Evolutionary conservation across 2,888 invertebrate species (phyloP).

Genomic region (Pantelozetes paolii): DNA sequence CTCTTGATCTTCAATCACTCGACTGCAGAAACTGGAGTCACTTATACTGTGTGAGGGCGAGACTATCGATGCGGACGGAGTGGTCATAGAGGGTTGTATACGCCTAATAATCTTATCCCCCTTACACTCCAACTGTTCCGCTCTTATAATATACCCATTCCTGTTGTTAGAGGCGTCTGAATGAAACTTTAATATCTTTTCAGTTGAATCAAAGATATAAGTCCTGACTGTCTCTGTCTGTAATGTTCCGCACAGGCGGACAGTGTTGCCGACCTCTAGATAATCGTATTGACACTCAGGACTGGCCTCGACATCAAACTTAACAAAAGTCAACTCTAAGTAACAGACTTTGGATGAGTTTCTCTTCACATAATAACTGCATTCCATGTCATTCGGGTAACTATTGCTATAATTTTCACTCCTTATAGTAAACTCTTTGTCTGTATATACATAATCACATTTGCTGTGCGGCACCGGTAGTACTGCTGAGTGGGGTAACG

Average conservation of each 20-base stretch:
- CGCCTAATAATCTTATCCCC: conserved; percentile 43
- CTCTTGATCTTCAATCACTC: conserved; percentile 45
- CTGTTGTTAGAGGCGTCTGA: conserved; percentile 46
- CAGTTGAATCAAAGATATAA: conserved; percentile 46
- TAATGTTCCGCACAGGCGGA: conserved; percentile 48
- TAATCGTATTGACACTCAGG: conserved; percentile 49
- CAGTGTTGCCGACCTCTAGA: conserved; percentile 47
- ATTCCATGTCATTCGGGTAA: conserved; percentile 47
- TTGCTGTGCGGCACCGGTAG: conserved; percentile 6
- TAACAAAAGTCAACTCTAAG: conserved; percentile 47
- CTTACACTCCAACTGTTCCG: conserved; percentile 43
- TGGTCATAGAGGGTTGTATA: background rate
- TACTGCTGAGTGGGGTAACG: conserved; percentile 10
- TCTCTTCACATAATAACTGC: conserved; percentile 44
- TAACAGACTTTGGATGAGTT: conserved; percentile 46
- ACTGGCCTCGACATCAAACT: conserved; percentile 48
- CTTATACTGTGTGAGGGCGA: background rate
- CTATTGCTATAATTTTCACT: conserved; percentile 46
- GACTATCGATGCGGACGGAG: conserved; percentile 1
- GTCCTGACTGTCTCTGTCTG: conserved; percentile 43
- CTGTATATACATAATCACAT: conserved; percentile 45
- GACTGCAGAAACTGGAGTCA: conserved; percentile 43
- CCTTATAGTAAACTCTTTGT: conserved; percentile 45
- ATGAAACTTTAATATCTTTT: conserved; percentile 47
- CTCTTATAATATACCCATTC: conserved; percentile 47